Evolutionary conservation across 2,888 invertebrate species (phyloP).

Genomic region (Timandra comae): DNA sequence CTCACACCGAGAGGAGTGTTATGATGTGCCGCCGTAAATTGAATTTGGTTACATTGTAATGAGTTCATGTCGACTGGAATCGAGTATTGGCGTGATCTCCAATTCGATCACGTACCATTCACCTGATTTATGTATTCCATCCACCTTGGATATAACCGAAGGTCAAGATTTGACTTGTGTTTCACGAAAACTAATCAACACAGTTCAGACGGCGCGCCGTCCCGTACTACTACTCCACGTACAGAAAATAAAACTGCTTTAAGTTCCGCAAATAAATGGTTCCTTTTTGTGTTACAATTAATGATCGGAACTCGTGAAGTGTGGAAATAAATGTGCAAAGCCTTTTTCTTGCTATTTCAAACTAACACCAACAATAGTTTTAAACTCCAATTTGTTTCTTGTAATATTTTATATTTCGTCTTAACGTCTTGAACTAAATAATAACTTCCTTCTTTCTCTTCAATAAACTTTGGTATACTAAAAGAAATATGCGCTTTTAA

Average conservation of each 20-base stretch:
- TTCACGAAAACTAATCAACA: constrained; percentile 39
- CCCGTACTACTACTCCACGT: too few relatives aligned
- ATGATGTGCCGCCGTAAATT: constrained; percentile 65
- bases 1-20: constrained; percentile 56
- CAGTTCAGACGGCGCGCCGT: constrained; percentile 40
- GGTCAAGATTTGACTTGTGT: constrained; percentile 51
- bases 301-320: constrained; percentile 28
- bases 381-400: constrained; percentile 1
- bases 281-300: constrained; percentile 35
- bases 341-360: constrained; percentile 20
- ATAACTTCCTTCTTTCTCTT: too few relatives aligned
- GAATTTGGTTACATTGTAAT: constrained; percentile 72
- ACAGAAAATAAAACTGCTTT: constrained; percentile 29
- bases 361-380: constrained; percentile 6
- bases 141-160: constrained; percentile 54
- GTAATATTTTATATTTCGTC: neutral
- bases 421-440: too few relatives aligned
- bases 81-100: constrained; percentile 64
- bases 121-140: constrained; percentile 69
- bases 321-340: constrained; percentile 26
- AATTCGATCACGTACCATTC: constrained; percentile 68
- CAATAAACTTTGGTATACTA: too few relatives aligned
- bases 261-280: constrained; percentile 32
- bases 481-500: too few relatives aligned
- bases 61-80: constrained; percentile 61